These are phyloP conservation scores for Ibidorhyncha struthersii DNA, from an alignment of 2,113 vertebrate genomes.

Conservation along the genomic window DNA sequence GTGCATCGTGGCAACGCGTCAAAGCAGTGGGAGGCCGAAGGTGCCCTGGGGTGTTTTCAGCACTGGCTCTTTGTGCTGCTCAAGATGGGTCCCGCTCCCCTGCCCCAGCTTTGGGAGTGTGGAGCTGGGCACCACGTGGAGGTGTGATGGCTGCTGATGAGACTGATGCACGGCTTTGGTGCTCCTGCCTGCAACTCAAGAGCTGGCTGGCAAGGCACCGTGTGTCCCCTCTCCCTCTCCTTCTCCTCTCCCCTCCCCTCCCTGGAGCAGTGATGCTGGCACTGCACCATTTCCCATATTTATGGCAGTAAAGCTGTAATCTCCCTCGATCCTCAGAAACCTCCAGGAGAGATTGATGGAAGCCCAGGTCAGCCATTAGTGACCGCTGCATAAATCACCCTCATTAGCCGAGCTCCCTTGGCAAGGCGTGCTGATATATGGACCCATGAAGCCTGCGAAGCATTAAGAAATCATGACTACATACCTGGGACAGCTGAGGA, in stretches of 20 bases:
- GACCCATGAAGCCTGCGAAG: not conserved
- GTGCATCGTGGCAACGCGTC: accelerated
- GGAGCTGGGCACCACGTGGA: not conserved
- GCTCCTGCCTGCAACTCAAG: not conserved
- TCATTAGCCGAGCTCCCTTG: constrained; percentile 26
- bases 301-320: constrained; percentile 26
- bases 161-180: not conserved
- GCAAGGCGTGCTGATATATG: constrained; percentile 28
- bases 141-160: not conserved
- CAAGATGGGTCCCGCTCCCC: not conserved
- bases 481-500: not conserved
- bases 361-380: constrained; percentile 54
- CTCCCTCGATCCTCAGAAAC: constrained; percentile 26
- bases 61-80: not conserved
- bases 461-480: not conserved
- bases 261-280: not conserved
- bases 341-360: constrained; percentile 47
- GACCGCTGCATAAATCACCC: constrained; percentile 52
- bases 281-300: not conserved
- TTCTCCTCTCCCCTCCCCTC: not conserved
- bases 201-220: not conserved
- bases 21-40: not conserved
- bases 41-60: not conserved
- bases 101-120: not conserved
- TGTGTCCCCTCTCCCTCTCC: not conserved